Evolutionary conservation across 2,888 invertebrate genomes (phyloP).

Genomic region (Malacosoma neustria): DNA sequence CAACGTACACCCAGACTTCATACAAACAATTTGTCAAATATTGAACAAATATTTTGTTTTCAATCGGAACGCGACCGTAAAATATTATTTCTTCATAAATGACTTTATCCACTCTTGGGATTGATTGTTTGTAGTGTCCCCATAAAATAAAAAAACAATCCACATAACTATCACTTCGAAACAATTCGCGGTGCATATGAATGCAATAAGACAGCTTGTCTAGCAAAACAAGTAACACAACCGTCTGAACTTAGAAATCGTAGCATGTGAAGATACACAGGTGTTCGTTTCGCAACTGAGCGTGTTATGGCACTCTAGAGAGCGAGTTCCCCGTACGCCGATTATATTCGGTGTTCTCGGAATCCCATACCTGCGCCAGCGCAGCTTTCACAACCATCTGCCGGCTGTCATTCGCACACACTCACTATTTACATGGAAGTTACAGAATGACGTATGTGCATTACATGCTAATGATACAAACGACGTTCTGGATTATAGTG

Average conservation of each 20-base stretch:
- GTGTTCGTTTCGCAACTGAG: conserved; percentile 50
- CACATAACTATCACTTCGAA: too few relatives aligned
- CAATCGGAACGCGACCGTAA: too few relatives aligned
- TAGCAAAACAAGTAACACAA: background rate
- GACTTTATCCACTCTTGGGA: too few relatives aligned
- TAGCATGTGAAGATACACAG: conserved; percentile 25
- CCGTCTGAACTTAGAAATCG: background rate
- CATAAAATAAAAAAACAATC: too few relatives aligned
- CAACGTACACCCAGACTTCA: too few relatives aligned
- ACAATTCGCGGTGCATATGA: too few relatives aligned
- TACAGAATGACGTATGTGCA: background rate
- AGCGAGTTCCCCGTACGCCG: conserved; percentile 59
- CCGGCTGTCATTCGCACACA: conserved; percentile 41
- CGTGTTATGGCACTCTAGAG: conserved; percentile 48
- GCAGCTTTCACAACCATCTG: conserved; percentile 65
- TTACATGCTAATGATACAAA: background rate
- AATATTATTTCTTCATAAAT: too few relatives aligned
- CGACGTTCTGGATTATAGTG: background rate
- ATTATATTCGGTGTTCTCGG: conserved; percentile 70
- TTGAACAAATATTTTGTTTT: too few relatives aligned
- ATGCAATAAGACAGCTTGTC: background rate
- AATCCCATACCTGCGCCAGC: conserved; percentile 62
- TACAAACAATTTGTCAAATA: too few relatives aligned
- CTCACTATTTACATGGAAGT: conserved; percentile 9
- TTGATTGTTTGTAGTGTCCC: too few relatives aligned